A percentile compares a stretch with the other conserved stretches of the same genome.
Evolutionary conservation across 2,888 invertebrate species (phyloP).

Genomic region (Aquatica leii): DNA sequence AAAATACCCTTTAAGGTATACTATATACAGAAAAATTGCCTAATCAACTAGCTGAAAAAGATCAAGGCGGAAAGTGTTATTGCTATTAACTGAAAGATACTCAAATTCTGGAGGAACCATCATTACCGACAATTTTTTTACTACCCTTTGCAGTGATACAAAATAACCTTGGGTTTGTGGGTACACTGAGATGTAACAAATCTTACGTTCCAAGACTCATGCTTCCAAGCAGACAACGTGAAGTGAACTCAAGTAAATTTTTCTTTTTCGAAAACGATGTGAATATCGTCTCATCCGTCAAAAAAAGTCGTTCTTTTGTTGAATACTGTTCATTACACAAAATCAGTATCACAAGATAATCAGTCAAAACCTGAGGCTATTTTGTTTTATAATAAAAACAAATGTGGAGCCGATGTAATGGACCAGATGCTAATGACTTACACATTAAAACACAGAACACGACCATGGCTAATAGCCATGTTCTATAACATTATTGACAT

Average conservation of each 20-base stretch:
- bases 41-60: neutral
- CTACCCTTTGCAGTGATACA: neutral
- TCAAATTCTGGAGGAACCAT: neutral
- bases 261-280: neutral
- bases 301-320: neutral
- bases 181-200: neutral
- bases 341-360: neutral
- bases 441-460: neutral
- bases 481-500: no score
- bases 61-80: neutral
- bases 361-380: neutral
- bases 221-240: neutral
- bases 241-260: neutral
- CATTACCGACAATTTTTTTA: neutral
- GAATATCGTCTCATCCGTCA: neutral
- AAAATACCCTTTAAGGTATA: neutral
- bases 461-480: neutral
- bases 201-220: neutral
- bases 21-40: neutral
- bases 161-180: neutral
- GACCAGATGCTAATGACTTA: neutral
- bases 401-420: neutral
- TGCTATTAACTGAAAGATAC: neutral
- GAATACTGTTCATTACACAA: neutral
- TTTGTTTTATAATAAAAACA: neutral